Conservation (phyloP, 2,888 invertebrate genomes). For the Synergus japonicus region DNA sequence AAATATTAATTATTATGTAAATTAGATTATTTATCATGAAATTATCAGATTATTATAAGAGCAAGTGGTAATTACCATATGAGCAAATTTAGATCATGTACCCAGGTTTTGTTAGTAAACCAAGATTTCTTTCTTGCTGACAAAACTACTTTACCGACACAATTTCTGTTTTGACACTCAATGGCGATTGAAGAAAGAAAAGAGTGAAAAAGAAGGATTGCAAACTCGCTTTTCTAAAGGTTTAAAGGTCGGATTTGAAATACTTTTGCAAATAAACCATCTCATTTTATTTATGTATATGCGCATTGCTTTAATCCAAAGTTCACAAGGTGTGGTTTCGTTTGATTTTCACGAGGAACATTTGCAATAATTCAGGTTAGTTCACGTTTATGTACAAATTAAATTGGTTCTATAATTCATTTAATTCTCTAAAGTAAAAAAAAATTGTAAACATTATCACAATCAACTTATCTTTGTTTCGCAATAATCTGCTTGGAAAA, state of each 20-base stretch:
- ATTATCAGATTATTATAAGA: too few relatives aligned
- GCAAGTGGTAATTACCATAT: too few relatives aligned
- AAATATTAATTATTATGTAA: too few relatives aligned
- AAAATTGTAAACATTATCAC: background rate
- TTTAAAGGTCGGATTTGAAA: conserved; percentile 29
- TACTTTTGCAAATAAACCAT: background rate
- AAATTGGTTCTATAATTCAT: background rate
- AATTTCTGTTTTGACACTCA: background rate
- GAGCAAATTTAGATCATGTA: too few relatives aligned
- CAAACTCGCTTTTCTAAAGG: background rate
- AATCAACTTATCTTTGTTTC: background rate
- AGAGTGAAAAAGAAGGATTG: background rate
- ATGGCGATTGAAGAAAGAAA: background rate
- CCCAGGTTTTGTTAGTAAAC: too few relatives aligned
- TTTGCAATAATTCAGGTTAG: conserved; percentile 26
- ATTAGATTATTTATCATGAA: too few relatives aligned
- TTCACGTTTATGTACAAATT: background rate
- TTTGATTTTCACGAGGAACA: background rate
- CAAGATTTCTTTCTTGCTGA: background rate
- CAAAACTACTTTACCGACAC: conserved; percentile 2
- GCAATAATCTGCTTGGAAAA: background rate
- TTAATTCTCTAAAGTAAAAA: background rate
- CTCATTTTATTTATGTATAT: background rate
- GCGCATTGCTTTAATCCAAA: background rate
- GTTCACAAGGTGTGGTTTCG: background rate